Evolutionary conservation across 1,140 invertebrate genomes (phyloP), one percentile per base, ranked within the genome.

Genomic region (Scaptomyza montana): DNA sequence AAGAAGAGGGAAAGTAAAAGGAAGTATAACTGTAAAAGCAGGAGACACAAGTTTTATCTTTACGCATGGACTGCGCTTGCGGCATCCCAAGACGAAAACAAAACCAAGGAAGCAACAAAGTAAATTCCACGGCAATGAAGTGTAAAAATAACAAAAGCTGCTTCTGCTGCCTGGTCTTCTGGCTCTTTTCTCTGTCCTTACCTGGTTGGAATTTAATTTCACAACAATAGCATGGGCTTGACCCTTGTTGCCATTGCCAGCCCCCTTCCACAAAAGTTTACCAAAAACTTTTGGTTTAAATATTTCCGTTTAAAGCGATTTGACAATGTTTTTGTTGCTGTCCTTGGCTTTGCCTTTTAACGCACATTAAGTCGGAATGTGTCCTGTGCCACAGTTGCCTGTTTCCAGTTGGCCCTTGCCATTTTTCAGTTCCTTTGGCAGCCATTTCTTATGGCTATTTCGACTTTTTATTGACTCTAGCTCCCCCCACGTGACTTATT

Each of bases 111-210:
- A 36, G 60, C 73, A 75, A 75, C 66, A 75, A 71, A 70, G 67
- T 71, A 75, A 75, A 75, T 75, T 75, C 73, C 67, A 75, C 67
- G 60, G 73, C 73, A 75, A 75, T 75, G 73, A 75, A 75, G 73
- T 75, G 73, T 75, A 75, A 75, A 75, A 75, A 75, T 75, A 75
- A 75, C 73, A 75, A 75, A 75, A 71, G 73, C 67, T 64, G 60
- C 19, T 70, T 49, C 57, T 36, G 21, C 21, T 25, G 21, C 21
- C 28, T 47, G 10, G 25, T 30, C 46, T 43, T 9, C 65, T 21
- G 2, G 6, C 2, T 25, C 28, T 16, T 36, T 8, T 41, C 12
- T 5, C 0, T 12, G 30, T 39, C 25, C 64, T 51, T 25, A 59
- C 54, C 53, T 57, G 59, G 45, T 74, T 70, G 71, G 71, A 74